phyloP scores from a whole-genome alignment of 2,797 vertebrate species.

The Poeciliopsis infans region DNA sequence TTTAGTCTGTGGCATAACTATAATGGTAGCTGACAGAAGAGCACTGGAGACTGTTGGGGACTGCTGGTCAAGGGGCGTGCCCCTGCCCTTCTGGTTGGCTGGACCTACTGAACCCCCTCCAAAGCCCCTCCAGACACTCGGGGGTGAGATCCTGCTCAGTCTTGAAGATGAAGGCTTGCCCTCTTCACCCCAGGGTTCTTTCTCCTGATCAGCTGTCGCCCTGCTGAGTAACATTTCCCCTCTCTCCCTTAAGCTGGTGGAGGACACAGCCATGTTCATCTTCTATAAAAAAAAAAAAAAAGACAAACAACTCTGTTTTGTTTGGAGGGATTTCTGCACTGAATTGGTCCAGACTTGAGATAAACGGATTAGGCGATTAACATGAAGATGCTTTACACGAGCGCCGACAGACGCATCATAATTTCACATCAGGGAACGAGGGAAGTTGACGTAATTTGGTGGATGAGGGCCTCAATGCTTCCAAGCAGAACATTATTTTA shows the following conservation, averaged over 20 bases:
- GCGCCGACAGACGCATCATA: constrained; percentile 73
- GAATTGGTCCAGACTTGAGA: constrained; percentile 74
- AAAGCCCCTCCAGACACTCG: constrained; percentile 62
- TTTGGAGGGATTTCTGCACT: constrained; percentile 73
- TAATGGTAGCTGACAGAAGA: constrained; percentile 69
- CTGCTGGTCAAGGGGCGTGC: constrained; percentile 37
- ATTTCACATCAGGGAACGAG: constrained; percentile 69
- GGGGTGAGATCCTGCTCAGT: constrained; percentile 63
- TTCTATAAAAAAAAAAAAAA: constrained; percentile 56
- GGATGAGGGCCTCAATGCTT: constrained; percentile 45
- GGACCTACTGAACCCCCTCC: constrained; percentile 56
- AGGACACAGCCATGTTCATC: constrained; percentile 69
- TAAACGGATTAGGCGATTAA: constrained; percentile 83
- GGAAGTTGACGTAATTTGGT: constrained; percentile 17
- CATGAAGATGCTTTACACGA: constrained; percentile 72
- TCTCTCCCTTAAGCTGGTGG: constrained; percentile 68
- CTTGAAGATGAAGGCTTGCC: constrained; percentile 43
- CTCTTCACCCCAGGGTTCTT: constrained; percentile 64
- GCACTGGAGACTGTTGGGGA: constrained; percentile 67
- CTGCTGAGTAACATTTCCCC: constrained; percentile 74
- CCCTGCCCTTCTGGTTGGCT: constrained; percentile 53
- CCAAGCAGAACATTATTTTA: constrained; percentile 74
- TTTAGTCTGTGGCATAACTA: constrained; percentile 47
- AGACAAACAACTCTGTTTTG: constrained; percentile 76
- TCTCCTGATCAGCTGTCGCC: constrained; percentile 50